A percentile compares a stretch with the other conserved stretches of the same genome.
phyloP scores from a whole-genome alignment of 2,888 invertebrate genomes.

The Rhamnusium bicolor region DNA sequence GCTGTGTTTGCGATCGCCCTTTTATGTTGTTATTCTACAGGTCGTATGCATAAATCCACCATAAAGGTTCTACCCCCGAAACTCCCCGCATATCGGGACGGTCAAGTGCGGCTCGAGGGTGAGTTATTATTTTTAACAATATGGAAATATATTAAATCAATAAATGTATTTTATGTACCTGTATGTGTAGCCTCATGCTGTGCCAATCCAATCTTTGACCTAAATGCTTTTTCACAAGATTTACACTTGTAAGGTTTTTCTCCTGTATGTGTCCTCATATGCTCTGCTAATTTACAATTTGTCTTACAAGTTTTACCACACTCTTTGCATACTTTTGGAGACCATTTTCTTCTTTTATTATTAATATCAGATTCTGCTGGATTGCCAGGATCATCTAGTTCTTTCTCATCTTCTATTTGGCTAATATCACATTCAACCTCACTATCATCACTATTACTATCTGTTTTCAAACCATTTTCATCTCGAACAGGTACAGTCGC shows the following conservation, averaged over 20 bases:
- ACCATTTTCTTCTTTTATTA: slow-evolving; percentile 62
- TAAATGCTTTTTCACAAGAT: slow-evolving; percentile 75
- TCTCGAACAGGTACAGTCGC: slow-evolving; percentile 36
- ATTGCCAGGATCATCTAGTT: slow-evolving; percentile 46
- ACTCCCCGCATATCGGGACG: no score
- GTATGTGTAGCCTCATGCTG: slow-evolving; percentile 77
- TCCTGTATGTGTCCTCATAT: slow-evolving; percentile 76
- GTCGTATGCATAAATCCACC: no score
- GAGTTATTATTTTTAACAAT: no score
- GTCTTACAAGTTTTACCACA: slow-evolving; percentile 76
- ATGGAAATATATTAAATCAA: no score
- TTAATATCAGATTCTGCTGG: slow-evolving; percentile 18
- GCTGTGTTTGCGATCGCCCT: no score
- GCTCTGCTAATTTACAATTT: slow-evolving; percentile 76
- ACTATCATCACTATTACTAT: slow-evolving; percentile 56
- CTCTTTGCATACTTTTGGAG: slow-evolving; percentile 73
- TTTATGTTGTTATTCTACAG: no score
- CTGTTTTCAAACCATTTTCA: slow-evolving; percentile 39
- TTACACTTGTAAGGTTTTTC: slow-evolving; percentile 76
- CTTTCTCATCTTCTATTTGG: slow-evolving; percentile 50
- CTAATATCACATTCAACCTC: slow-evolving; percentile 52
- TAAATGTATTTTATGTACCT: slow-evolving; percentile 54
- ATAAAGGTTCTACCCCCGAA: no score
- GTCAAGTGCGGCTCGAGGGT: no score
- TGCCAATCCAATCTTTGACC: slow-evolving; percentile 76